Evolutionary conservation across 2,113 vertebrate genomes (phyloP), one percentile per base, ranked within the genome.

Genomic region (Apeltes quadracus): DNA sequence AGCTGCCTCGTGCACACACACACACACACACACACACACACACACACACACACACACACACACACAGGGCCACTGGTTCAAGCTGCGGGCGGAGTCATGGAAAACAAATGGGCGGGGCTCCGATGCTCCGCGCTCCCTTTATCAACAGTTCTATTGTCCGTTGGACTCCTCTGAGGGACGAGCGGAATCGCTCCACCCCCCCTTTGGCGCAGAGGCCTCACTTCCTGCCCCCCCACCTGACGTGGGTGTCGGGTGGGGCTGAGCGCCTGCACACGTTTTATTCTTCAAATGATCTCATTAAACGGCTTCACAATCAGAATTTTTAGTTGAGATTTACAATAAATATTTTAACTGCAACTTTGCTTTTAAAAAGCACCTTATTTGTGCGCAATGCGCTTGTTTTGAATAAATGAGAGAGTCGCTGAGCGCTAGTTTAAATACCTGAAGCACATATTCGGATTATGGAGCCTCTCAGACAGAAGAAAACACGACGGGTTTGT

Each of bases 161-260:
- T 43, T 64, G 73, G 41, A 43, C 43, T 87, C 78, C 75, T 83
- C 25, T 0, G 70, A 73, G 79, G 65, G 58, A 69, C n/a, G 54
- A 67, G 74, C 87, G 81, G 77, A 87, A 74, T 32, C 38, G 61
- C 55, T 79, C 76, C 83, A 87, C 77, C 84, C 88, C 2, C 75
- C 89, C 72, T 69, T 84, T 56, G 72, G 56, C 81, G 53, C 90
- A 92, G 89, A 88, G 90, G 87, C 27, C 16, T 20, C 46, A 84
- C 81, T 74, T 90, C 85, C 86, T 82, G 54, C 72, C 61, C 64
- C 56, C 81, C 73, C 82, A 76, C 79, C 82, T 81, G 85, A 81
- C 78, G 67, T 84, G 76, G 61, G 69, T 72, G 67, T 81, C 29
- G 63, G 68, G 51, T 75, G 38, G 46, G 65, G 61, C 58, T 79